Evolutionary conservation across 53 echinoderm and acorn worm species (phyloP).

Genomic region (Holothuria leucospilota): DNA sequence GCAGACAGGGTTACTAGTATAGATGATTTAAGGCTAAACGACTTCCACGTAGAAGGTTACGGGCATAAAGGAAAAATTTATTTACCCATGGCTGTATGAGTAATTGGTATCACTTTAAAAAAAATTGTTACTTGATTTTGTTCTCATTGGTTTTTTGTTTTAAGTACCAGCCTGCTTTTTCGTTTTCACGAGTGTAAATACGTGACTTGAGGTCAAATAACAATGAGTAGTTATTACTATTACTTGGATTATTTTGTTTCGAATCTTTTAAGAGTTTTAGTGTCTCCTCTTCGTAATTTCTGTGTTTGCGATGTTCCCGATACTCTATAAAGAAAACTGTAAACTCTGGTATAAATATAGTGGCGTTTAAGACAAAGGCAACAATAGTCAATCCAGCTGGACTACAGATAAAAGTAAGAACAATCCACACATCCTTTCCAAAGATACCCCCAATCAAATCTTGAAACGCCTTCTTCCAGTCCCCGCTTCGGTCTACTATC

Average conservation of each 20-base stretch:
- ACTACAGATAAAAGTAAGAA: neutral
- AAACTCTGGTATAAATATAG: neutral
- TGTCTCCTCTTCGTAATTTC: neutral
- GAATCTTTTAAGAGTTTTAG: neutral
- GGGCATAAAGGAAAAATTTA: no score
- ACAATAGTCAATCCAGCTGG: neutral
- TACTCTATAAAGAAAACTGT: neutral
- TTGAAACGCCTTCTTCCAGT: neutral
- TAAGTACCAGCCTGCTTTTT: no score
- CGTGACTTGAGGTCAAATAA: no score
- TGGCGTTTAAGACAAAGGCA: neutral
- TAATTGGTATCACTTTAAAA: no score
- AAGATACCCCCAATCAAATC: neutral
- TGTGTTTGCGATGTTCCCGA: neutral
- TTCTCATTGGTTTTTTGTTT: no score
- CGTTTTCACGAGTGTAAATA: no score
- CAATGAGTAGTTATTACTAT: no score
- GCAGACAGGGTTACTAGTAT: no score
- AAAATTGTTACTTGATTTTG: no score
- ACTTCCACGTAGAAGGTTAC: no score
- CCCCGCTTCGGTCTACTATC: neutral
- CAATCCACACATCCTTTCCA: slow-evolving; percentile 2
- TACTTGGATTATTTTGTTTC: neutral
- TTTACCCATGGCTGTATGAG: no score
- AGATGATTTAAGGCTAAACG: no score